Conservation (phyloP, 2,888 invertebrate species). For the Auanema freiburgensis region DNA sequence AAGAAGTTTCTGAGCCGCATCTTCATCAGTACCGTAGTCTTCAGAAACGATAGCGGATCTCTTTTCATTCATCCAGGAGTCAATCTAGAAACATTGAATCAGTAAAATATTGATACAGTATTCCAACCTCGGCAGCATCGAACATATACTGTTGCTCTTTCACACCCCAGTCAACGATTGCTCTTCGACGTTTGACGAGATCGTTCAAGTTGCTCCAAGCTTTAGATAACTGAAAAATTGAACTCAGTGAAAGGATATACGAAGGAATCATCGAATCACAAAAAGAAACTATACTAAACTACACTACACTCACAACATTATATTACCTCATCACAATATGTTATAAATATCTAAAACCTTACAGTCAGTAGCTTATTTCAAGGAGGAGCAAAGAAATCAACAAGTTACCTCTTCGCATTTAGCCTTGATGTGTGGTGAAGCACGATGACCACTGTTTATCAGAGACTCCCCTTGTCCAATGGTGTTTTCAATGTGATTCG, state of each 20-base stretch:
- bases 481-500: constrained; percentile 81
- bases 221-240: constrained; percentile 39
- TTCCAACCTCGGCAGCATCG: constrained; percentile 53
- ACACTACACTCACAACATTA: no score
- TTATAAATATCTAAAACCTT: neutral
- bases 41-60: constrained; percentile 77
- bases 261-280: neutral
- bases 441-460: constrained; percentile 79
- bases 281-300: neutral
- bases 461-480: constrained; percentile 79
- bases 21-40: constrained; percentile 85
- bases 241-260: no score
- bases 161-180: constrained; percentile 75
- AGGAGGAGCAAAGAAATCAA: neutral
- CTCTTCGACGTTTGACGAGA: constrained; percentile 41
- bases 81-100: constrained; percentile 69
- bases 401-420: constrained; percentile 74
- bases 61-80: constrained; percentile 88
- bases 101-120: no score
- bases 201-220: constrained; percentile 66
- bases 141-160: constrained; percentile 78
- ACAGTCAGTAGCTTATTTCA: neutral
- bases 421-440: constrained; percentile 77
- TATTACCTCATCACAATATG: neutral
- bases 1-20: constrained; percentile 85